Evolutionary conservation across 2,797 vertebrate species (phyloP).

Genomic region (Leucoraja ocellata): DNA sequence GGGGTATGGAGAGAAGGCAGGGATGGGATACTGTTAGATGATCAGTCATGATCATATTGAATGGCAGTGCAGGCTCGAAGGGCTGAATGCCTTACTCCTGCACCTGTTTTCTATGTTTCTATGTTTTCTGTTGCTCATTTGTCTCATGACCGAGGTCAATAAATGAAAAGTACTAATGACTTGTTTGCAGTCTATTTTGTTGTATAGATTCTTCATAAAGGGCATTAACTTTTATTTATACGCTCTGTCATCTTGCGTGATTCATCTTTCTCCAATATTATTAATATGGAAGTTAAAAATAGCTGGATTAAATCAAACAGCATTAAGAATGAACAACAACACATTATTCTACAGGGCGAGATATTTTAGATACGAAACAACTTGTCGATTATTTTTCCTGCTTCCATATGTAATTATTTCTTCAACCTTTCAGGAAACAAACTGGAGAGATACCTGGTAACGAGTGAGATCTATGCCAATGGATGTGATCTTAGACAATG

Average conservation of each 20-base stretch:
- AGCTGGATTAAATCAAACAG: background rate
- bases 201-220: background rate
- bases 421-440: background rate
- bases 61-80: too few relatives aligned
- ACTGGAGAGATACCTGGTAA: background rate
- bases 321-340: background rate
- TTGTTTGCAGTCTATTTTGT: background rate
- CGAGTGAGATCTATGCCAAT: background rate
- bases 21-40: too few relatives aligned
- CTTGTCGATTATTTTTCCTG: background rate
- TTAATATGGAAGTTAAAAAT: background rate
- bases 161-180: background rate
- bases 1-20: too few relatives aligned
- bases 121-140: background rate
- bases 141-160: background rate
- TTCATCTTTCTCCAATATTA: background rate
- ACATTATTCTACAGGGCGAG: conserved; percentile 5
- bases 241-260: background rate
- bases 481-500: background rate
- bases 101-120: too few relatives aligned
- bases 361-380: background rate
- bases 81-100: too few relatives aligned
- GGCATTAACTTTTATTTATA: background rate
- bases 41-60: too few relatives aligned
- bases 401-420: background rate